Conservation (phyloP, 2,113 vertebrate species). For the Centropristis striata region DNA sequence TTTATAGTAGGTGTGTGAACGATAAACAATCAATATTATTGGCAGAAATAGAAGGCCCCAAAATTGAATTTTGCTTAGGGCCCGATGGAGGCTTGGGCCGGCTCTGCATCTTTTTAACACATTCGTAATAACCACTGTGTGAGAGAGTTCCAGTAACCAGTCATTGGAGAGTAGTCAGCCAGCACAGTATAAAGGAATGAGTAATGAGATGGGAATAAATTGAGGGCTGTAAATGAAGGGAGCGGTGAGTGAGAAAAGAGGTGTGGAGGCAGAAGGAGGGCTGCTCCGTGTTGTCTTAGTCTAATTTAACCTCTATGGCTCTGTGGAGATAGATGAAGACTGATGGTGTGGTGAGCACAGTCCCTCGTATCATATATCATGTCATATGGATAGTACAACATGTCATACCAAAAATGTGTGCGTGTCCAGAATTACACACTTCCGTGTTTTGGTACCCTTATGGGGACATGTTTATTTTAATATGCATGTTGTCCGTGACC, state of each 20-base stretch:
- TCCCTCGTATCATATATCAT: constrained; percentile 19
- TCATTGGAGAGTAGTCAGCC: not conserved
- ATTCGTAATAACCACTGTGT: not conserved
- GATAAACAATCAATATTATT: too few relatives aligned
- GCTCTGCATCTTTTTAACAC: not conserved
- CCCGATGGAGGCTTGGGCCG: too few relatives aligned
- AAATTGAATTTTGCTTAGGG: too few relatives aligned
- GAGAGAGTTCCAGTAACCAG: not conserved
- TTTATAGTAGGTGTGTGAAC: too few relatives aligned
- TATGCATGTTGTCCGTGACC: too few relatives aligned
- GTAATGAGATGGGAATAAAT: not conserved
- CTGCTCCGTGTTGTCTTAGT: not conserved
- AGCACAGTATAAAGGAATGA: not conserved
- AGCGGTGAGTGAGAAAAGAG: not conserved
- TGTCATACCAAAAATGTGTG: not conserved
- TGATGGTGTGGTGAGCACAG: constrained; percentile 4
- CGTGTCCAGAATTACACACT: not conserved
- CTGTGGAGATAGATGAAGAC: constrained; percentile 12
- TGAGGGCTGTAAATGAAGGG: constrained; percentile 4
- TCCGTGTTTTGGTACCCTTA: not conserved
- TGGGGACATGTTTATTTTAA: not conserved
- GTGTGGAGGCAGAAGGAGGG: not conserved
- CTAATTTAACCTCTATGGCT: constrained; percentile 24
- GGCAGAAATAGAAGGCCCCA: too few relatives aligned
- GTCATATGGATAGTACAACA: constrained; percentile 6